A percentile compares a stretch with the other conserved stretches of the same genome.
Conservation (phyloP, 2,888 invertebrate species). For the Exocentrus adspersus region DNA sequence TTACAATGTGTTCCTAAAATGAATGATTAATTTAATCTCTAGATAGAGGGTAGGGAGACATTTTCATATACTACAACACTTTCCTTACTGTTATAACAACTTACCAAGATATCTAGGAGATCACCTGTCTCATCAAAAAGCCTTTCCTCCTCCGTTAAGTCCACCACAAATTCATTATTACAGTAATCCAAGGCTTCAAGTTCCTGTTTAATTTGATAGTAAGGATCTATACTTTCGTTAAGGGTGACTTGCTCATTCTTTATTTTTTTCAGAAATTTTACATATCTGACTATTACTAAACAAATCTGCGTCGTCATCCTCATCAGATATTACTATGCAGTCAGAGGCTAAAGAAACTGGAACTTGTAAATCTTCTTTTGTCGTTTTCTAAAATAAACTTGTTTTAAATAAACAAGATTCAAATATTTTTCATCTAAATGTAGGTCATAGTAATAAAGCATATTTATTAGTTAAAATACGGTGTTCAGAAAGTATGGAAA, state of each 20-base stretch:
- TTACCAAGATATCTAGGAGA: conserved; percentile 40
- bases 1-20: conserved; percentile 51
- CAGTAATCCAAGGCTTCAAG: conserved; percentile 44
- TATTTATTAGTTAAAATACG: no score
- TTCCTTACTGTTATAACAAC: no score
- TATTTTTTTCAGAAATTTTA: conserved; percentile 39
- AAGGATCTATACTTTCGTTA: conserved; percentile 33
- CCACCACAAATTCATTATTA: conserved; percentile 52
- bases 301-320: conserved; percentile 67
- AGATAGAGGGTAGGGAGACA: background rate
- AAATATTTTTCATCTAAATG: no score
- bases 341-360: background rate
- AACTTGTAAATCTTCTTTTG: background rate
- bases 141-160: conserved; percentile 39
- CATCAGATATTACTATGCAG: conserved; percentile 57
- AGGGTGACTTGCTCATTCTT: conserved; percentile 34
- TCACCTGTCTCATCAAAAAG: conserved; percentile 41
- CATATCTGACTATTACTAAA: conserved; percentile 67
- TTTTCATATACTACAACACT: no score
- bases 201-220: conserved; percentile 45
- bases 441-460: no score
- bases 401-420: no score
- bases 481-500: no score
- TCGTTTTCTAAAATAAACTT: no score
- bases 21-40: conserved; percentile 42